Evolutionary conservation across 2,888 invertebrate species (phyloP).

Genomic region (Anoncus sp.): DNA sequence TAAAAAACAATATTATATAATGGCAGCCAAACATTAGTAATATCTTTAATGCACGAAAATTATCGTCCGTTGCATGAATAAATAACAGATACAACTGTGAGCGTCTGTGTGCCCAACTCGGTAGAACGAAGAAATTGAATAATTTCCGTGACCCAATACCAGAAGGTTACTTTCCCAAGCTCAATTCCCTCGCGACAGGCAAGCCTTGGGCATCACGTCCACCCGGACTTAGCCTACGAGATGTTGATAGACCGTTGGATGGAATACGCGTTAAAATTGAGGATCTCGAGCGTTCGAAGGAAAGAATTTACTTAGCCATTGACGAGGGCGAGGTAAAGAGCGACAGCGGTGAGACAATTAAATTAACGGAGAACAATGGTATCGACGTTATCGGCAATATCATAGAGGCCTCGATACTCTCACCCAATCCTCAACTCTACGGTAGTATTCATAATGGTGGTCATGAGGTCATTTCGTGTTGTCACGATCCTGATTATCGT

Average conservation of each 20-base stretch:
- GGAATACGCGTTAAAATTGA: conserved; percentile 88
- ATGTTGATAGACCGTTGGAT: conserved; percentile 89
- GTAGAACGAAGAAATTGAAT: conserved; percentile 86
- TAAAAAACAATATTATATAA: too few species aligned
- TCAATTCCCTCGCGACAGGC: conserved; percentile 91
- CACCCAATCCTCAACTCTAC: conserved; percentile 88
- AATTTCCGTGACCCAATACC: conserved; percentile 88
- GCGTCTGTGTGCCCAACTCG: conserved; percentile 89
- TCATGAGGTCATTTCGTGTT: conserved; percentile 90
- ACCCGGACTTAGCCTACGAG: conserved; percentile 84
- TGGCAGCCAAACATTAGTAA: too few species aligned
- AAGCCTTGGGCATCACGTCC: conserved; percentile 91
- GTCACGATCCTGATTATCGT: conserved; percentile 92
- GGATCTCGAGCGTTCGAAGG: conserved; percentile 91
- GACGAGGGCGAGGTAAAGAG: conserved; percentile 86
- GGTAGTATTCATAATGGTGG: conserved; percentile 94
- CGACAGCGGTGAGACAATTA: conserved; percentile 85
- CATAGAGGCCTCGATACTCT: conserved; percentile 88
- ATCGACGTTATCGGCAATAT: conserved; percentile 93
- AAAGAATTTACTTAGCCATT: conserved; percentile 89
- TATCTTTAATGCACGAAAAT: too few species aligned
- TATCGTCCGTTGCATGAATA: too few species aligned
- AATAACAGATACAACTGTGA: conserved; percentile 89
- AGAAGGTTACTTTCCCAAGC: conserved; percentile 94
- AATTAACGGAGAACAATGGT: conserved; percentile 88